Conservation (phyloP, 1,140 invertebrate species). For the Wasmannia auropunctata region DNA sequence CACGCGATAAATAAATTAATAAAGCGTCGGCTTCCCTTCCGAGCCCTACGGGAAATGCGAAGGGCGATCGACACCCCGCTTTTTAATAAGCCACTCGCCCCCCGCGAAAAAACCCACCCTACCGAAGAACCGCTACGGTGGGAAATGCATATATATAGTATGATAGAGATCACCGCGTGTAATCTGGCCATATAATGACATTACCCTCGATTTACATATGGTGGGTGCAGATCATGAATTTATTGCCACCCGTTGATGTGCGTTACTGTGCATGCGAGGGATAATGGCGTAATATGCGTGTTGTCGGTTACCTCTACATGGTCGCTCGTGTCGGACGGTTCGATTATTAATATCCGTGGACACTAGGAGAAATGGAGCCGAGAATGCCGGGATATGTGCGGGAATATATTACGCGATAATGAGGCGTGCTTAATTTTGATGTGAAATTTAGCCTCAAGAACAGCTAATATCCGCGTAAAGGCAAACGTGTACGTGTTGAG, state of each 20-base stretch:
- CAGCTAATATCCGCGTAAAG: neutral
- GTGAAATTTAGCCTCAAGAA: slow-evolving; percentile 48
- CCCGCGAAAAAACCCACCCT: slow-evolving; percentile 31
- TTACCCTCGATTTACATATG: slow-evolving; percentile 77
- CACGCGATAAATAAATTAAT: slow-evolving; percentile 79
- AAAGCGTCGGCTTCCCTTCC: slow-evolving; percentile 59
- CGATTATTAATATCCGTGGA: slow-evolving; percentile 72
- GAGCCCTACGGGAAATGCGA: neutral
- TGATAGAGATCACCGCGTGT: slow-evolving; percentile 74
- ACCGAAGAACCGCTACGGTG: slow-evolving; percentile 52
- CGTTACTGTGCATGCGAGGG: slow-evolving; percentile 1
- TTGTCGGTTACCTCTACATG: slow-evolving; percentile 52
- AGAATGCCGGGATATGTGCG: slow-evolving; percentile 14
- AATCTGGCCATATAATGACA: slow-evolving; percentile 78
- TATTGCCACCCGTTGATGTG: slow-evolving; percentile 69
- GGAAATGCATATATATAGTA: slow-evolving; percentile 70
- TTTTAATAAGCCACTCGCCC: slow-evolving; percentile 76
- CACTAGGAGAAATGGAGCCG: slow-evolving; percentile 15
- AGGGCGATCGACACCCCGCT: slow-evolving; percentile 45
- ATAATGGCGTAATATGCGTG: slow-evolving; percentile 65
- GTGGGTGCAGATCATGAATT: slow-evolving; percentile 75
- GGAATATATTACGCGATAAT: slow-evolving; percentile 69
- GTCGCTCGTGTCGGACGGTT: slow-evolving; percentile 7
- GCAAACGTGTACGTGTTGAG: neutral
- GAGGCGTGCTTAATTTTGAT: slow-evolving; percentile 67